Conservation (phyloP, 2,113 vertebrate genomes). For the Erinaceus europaeus region DNA sequence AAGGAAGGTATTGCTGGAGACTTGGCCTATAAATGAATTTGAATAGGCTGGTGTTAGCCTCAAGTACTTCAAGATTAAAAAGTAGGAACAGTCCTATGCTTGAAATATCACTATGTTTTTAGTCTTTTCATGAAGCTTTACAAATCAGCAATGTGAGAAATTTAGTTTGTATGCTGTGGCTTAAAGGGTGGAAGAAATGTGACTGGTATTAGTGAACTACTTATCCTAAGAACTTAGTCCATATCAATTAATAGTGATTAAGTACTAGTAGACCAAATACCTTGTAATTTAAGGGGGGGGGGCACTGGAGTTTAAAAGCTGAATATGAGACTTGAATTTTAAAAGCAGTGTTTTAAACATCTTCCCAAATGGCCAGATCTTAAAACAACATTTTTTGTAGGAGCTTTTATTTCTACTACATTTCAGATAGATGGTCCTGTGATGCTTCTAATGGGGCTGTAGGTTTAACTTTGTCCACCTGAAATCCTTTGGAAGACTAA, state of each 20-base stretch:
- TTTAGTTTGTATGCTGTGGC: background rate
- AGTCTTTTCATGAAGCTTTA: background rate
- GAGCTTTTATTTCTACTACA: background rate
- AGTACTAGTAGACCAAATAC: background rate
- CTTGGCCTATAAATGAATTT: background rate
- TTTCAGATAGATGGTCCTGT: background rate
- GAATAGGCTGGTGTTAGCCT: background rate
- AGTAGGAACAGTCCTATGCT: no score
- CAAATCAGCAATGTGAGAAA: background rate
- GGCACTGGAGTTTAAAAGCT: no score
- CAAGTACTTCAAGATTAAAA: no score
- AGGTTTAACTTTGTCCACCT: no score
- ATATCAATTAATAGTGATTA: background rate
- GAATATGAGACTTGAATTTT: no score
- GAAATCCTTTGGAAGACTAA: no score
- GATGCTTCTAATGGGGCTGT: background rate
- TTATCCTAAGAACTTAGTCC: background rate
- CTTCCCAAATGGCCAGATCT: background rate
- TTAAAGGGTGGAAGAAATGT: background rate
- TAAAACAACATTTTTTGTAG: background rate
- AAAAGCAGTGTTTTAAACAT: no score
- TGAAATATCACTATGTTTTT: background rate
- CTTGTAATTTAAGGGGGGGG: conserved; percentile 8
- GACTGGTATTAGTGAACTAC: background rate
- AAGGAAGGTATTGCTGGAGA: background rate